A percentile compares a stretch with the other conserved stretches of the same genome.
Conservation (phyloP, 1,140 invertebrate species). For the Sweltsa coloradensis region DNA sequence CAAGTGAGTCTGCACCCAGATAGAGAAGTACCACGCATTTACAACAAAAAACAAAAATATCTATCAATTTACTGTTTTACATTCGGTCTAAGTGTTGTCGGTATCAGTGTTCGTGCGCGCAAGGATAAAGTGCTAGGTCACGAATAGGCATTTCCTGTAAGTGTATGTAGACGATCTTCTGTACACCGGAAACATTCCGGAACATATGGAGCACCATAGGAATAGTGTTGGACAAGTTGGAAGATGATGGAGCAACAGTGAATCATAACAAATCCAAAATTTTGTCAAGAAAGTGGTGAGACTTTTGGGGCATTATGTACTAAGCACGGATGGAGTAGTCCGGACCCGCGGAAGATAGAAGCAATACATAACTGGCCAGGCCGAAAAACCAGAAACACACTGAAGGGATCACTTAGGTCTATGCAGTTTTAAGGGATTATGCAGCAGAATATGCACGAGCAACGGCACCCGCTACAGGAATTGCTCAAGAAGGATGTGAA, state of each 20-base stretch:
- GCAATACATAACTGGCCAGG: constrained; percentile 6
- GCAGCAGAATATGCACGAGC: background rate
- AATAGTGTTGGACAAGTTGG: constrained; percentile 13
- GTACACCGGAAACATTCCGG: constrained; percentile 14
- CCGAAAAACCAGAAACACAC: constrained; percentile 12
- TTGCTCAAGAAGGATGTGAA: background rate
- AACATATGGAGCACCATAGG: constrained; percentile 18
- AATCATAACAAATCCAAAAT: constrained; percentile 16
- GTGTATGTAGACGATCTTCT: constrained; percentile 22
- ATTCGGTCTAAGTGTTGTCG: constrained; percentile 22
- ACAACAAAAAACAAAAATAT: constrained; percentile 20
- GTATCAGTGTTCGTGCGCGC: background rate
- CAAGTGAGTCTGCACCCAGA: constrained; percentile 23
- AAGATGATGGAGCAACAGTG: constrained; percentile 17
- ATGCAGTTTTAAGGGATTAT: constrained; percentile 9
- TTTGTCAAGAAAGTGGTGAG: constrained; percentile 11
- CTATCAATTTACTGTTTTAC: constrained; percentile 24
- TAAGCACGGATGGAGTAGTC: constrained; percentile 3
- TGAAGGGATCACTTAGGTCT: constrained; percentile 15
- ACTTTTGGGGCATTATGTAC: constrained; percentile 13
- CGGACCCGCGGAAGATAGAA: constrained; percentile 6
- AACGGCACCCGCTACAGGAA: background rate
- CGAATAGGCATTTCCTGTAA: constrained; percentile 10
- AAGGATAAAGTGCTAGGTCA: background rate
- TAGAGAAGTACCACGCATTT: constrained; percentile 26